Evolutionary conservation across 2,797 vertebrate species (phyloP).

Genomic region (Pangasius djambal): DNA sequence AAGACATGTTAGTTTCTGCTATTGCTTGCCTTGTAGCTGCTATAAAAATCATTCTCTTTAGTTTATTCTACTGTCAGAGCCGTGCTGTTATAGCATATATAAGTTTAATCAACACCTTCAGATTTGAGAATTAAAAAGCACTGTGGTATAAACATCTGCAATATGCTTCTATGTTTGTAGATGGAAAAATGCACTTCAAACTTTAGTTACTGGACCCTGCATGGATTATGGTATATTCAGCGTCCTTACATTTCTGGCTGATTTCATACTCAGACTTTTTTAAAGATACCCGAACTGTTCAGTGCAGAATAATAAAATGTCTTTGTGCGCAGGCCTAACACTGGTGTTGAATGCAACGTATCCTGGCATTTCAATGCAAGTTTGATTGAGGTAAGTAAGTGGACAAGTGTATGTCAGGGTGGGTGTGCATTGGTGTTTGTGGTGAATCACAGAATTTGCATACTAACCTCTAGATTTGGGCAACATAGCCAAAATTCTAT

Average conservation of each 20-base stretch:
- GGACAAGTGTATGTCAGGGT: background rate
- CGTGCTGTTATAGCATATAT: background rate
- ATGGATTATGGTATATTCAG: conserved; percentile 77
- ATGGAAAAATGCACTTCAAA: conserved; percentile 71
- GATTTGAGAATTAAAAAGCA: background rate
- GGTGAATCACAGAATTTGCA: background rate
- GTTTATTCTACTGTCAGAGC: background rate
- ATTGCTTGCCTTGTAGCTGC: background rate
- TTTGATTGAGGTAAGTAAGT: conserved; percentile 70
- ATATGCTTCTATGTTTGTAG: conserved; percentile 58
- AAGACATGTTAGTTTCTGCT: background rate
- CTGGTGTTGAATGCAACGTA: conserved; percentile 69
- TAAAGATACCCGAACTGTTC: background rate
- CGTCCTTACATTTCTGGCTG: background rate
- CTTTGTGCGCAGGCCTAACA: conserved; percentile 72
- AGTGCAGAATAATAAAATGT: background rate
- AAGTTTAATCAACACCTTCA: background rate
- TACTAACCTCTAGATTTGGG: background rate
- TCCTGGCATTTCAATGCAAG: conserved; percentile 79
- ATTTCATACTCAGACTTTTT: background rate
- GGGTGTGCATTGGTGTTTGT: background rate
- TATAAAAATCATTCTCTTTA: background rate
- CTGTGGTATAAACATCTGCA: background rate
- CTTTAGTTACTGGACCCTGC: conserved; percentile 76
- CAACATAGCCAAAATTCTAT: background rate